phyloP scores from a whole-genome alignment of 2,113 vertebrate genomes.

The Aptenodytes forsteri region DNA sequence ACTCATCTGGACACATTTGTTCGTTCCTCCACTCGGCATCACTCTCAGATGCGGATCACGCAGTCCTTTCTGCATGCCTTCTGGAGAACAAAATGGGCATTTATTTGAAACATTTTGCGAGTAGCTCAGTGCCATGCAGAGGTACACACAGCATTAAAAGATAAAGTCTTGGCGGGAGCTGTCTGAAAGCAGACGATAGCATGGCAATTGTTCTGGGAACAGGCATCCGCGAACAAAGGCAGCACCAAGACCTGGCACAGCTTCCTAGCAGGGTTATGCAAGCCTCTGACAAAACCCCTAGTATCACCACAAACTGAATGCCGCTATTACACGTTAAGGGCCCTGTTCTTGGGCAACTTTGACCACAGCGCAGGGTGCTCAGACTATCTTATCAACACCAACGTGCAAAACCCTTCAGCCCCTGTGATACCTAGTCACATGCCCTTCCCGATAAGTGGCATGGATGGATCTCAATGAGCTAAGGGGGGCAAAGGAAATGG shows the following conservation, averaged over 20 bases:
- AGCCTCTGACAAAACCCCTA: slow-evolving; percentile 5
- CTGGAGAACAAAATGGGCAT: not conserved
- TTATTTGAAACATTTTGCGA: not conserved
- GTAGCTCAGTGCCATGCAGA: not conserved
- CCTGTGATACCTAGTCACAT: not conserved
- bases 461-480: not conserved
- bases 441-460: not conserved
- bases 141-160: not conserved
- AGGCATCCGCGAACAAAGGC: not conserved
- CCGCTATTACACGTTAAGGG: not conserved
- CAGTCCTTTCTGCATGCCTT: not conserved
- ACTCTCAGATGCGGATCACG: not conserved
- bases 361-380: not conserved
- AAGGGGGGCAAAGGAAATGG: rapidly evolving
- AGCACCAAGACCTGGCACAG: slow-evolving; percentile 6
- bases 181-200: not conserved
- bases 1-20: not conserved
- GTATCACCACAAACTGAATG: slow-evolving; percentile 25
- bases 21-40: not conserved
- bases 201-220: not conserved
- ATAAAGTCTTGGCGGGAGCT: not conserved
- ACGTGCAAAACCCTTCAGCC: rapidly evolving
- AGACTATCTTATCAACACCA: not conserved
- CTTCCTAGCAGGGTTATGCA: slow-evolving; percentile 10
- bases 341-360: not conserved